phyloP scores from a whole-genome alignment of 1,140 invertebrate genomes.

The Lanistes nyassanus region DNA sequence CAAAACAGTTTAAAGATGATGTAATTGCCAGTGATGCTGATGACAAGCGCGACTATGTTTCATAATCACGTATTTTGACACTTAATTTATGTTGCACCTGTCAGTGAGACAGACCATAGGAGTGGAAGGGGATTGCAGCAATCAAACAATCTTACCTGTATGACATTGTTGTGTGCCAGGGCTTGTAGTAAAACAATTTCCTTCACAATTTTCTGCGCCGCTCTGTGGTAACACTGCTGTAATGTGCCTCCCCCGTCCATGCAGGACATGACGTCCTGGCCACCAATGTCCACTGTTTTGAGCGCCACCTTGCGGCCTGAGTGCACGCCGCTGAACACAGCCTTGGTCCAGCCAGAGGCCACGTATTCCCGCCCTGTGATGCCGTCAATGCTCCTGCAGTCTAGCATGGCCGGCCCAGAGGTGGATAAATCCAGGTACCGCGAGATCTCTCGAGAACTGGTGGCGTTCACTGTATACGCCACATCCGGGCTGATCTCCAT shows the following conservation, averaged over 20 bases:
- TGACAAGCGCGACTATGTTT: no score
- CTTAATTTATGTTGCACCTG: no score
- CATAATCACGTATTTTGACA: no score
- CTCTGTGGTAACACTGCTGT: slow-evolving; percentile 62
- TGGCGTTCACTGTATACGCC: slow-evolving; percentile 16
- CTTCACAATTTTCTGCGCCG: slow-evolving; percentile 66
- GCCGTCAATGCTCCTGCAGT: slow-evolving; percentile 52
- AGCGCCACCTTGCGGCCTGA: slow-evolving; percentile 61
- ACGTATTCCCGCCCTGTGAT: slow-evolving; percentile 54
- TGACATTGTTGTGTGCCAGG: slow-evolving; percentile 57
- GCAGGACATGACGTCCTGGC: slow-evolving; percentile 66
- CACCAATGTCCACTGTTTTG: slow-evolving; percentile 67
- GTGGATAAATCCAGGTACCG: slow-evolving; percentile 19
- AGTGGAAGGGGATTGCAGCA: no score
- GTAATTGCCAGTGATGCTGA: no score
- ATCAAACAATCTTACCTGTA: slow-evolving; percentile 53
- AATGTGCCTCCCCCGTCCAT: slow-evolving; percentile 44
- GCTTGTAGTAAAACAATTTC: slow-evolving; percentile 62
- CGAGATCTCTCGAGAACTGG: slow-evolving; percentile 11
- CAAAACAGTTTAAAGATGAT: no score
- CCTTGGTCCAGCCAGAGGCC: slow-evolving; percentile 69
- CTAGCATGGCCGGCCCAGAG: slow-evolving; percentile 33
- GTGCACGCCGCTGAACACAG: slow-evolving; percentile 65
- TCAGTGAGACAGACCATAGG: no score
- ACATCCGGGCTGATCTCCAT: slow-evolving; percentile 37